These are phyloP conservation scores for Chloropsis cyanopogon DNA, from an alignment of 2,113 vertebrate species.

Conservation along the genomic window DNA sequence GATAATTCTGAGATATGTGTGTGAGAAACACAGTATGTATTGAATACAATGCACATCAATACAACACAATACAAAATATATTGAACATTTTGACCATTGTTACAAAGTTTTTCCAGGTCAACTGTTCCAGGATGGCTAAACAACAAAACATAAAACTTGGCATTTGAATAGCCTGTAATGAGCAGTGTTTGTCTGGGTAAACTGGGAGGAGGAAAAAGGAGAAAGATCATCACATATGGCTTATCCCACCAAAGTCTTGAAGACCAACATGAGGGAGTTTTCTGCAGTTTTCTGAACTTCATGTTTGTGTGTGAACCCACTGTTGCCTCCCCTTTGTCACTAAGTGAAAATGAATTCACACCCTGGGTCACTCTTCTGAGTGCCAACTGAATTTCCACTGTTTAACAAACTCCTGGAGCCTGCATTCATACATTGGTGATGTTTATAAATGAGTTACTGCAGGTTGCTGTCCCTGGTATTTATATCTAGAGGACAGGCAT, in stretches of 20 bases:
- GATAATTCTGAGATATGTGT: background rate
- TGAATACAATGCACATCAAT: background rate
- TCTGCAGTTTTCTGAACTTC: background rate
- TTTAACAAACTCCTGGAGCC: background rate
- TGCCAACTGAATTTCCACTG: background rate
- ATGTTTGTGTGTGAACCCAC: background rate
- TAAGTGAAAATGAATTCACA: background rate
- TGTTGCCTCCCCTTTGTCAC: background rate
- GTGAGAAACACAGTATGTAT: background rate
- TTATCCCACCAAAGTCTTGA: background rate
- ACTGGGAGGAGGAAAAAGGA: background rate
- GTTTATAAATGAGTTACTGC: accelerated
- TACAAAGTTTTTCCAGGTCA: background rate
- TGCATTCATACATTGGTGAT: background rate
- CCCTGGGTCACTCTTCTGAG: background rate
- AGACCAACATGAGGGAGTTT: background rate
- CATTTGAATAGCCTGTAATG: background rate
- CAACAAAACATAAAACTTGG: background rate
- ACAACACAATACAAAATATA: background rate
- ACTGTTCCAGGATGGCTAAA: background rate
- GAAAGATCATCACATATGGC: background rate
- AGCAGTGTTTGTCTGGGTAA: background rate
- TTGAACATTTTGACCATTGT: background rate
- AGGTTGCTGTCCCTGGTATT: background rate
- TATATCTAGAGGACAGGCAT: background rate